Percentiles rank a stretch among this genome's conserved stretches.
These are phyloP conservation scores for Tetheella fluctuosa DNA, from an alignment of 2,888 invertebrate species.

Conservation along the genomic window DNA sequence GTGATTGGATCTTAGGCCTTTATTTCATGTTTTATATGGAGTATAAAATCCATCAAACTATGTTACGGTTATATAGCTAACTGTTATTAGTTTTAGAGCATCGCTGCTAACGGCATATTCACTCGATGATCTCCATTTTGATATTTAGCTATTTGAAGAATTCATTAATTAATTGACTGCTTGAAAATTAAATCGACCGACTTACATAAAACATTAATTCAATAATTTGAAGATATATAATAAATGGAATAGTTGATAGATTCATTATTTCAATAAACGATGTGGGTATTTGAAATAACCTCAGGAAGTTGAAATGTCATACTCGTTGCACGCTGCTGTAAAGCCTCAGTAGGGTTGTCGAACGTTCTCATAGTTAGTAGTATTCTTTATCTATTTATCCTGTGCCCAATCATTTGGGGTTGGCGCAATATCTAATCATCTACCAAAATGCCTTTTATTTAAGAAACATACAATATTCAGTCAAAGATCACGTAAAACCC, in stretches of 20 bases:
- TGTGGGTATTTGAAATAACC: neutral
- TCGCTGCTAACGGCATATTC: neutral
- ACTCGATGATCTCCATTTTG: neutral
- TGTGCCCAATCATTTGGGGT: no score
- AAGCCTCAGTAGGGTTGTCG: neutral
- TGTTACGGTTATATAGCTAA: neutral
- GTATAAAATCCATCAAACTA: slow-evolving; percentile 4
- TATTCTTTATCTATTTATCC: neutral
- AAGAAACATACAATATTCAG: no score
- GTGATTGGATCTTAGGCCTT: slow-evolving; percentile 6
- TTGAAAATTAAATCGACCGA: no score
- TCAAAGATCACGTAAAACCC: no score
- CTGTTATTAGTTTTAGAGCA: slow-evolving; percentile 4
- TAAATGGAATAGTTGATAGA: neutral
- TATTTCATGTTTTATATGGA: slow-evolving; percentile 1
- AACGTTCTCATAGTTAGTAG: neutral
- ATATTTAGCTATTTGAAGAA: neutral
- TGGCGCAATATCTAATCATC: no score
- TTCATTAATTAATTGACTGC: no score
- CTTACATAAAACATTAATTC: no score
- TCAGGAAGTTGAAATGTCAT: slow-evolving; percentile 4
- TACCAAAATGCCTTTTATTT: no score
- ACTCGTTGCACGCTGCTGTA: neutral
- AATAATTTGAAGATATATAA: neutral
- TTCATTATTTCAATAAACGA: no score